phyloP scores from a whole-genome alignment of 2,113 vertebrate species.

The Oncorhynchus mykiss region DNA sequence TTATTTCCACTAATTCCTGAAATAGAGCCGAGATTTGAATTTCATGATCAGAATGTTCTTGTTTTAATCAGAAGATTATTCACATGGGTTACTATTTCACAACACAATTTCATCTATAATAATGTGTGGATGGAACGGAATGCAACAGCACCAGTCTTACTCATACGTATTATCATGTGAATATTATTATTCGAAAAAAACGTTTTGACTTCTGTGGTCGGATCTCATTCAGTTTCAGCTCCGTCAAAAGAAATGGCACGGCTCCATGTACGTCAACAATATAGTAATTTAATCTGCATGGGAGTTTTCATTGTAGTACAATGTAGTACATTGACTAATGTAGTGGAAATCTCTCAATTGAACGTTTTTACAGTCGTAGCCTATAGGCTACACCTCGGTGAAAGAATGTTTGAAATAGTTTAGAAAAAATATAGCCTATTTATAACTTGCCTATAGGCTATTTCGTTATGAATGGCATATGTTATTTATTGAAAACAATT shows the following conservation, averaged over 20 bases:
- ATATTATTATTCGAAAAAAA: not conserved
- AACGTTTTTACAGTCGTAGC: not conserved
- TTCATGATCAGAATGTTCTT: not conserved
- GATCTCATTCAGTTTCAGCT: not conserved
- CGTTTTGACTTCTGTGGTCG: conserved; percentile 17
- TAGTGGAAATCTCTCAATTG: not conserved
- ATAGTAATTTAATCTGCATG: not conserved
- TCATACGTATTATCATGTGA: not conserved
- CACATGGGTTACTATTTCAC: not conserved
- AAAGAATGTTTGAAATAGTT: not conserved
- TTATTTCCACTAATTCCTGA: not conserved
- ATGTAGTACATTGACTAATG: not conserved
- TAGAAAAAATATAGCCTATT: not conserved
- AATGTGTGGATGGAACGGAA: not conserved
- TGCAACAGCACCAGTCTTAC: not conserved
- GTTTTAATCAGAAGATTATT: not conserved
- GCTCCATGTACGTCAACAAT: not conserved
- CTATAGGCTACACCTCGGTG: not conserved
- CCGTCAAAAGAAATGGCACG: not conserved
- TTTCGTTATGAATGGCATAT: not conserved
- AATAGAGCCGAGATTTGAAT: not conserved
- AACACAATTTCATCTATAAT: not conserved
- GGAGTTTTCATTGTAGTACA: not conserved
- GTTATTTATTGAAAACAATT: not conserved
- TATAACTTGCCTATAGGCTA: too few relatives aligned